Conservation (phyloP, 1,140 invertebrate genomes). For the Eumaeus atala region DNA sequence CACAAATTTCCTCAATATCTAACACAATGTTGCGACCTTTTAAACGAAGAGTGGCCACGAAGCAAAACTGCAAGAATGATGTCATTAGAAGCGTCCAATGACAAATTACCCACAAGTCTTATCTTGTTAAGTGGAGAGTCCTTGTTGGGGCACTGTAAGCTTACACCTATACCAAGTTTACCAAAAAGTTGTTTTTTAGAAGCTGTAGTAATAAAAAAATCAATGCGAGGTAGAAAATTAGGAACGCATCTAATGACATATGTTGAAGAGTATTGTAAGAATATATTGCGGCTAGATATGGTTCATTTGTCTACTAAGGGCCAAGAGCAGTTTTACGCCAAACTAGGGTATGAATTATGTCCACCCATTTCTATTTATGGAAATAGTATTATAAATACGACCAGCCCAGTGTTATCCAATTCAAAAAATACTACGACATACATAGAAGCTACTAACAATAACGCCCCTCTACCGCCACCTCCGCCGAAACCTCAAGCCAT, state of each 20-base stretch:
- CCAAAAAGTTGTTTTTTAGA: constrained; percentile 82
- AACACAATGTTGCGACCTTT: constrained; percentile 80
- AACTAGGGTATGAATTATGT: constrained; percentile 82
- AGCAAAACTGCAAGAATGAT: constrained; percentile 83
- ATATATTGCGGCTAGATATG: constrained; percentile 75
- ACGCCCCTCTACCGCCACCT: constrained; percentile 52
- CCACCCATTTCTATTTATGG: constrained; percentile 81
- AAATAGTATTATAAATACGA: constrained; percentile 18
- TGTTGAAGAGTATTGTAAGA: constrained; percentile 80
- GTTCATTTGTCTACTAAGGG: constrained; percentile 85
- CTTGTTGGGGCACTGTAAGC: constrained; percentile 84
- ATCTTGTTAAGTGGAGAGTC: constrained; percentile 75
- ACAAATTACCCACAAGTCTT: constrained; percentile 82
- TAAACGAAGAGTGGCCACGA: constrained; percentile 88
- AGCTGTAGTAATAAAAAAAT: constrained; percentile 83
- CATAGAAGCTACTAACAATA: constrained; percentile 15
- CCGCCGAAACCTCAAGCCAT: constrained; percentile 31
- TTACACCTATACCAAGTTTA: constrained; percentile 79
- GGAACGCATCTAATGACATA: constrained; percentile 81
- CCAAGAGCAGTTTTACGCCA: constrained; percentile 84
- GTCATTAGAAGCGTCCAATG: constrained; percentile 80
- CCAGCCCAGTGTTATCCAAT: background rate
- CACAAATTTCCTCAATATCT: constrained; percentile 81
- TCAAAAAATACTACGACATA: constrained; percentile 11
- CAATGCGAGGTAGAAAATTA: constrained; percentile 80